These are phyloP conservation scores for Montipora capitata DNA, from an alignment of 92 coral and sea anemone genomes.

Conservation along the genomic window DNA sequence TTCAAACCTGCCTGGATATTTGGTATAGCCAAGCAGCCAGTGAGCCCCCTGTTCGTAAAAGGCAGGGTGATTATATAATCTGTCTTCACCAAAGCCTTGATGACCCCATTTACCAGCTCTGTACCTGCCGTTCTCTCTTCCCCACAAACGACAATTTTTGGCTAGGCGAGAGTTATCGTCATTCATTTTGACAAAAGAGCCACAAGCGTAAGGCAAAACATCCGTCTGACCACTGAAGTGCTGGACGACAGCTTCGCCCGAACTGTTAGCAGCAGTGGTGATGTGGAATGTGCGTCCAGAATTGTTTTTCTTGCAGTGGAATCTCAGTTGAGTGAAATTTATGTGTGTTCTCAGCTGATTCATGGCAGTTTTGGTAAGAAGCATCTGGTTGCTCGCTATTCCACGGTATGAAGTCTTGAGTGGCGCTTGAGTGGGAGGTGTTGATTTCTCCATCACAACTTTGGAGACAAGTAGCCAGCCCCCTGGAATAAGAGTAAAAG, in stretches of 20 bases:
- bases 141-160: conserved; percentile 34
- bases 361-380: conserved; percentile 29
- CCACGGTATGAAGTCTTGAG: conserved; percentile 14
- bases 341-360: background rate
- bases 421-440: background rate
- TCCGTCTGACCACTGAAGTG: conserved; percentile 33
- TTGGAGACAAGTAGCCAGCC: conserved; percentile 55
- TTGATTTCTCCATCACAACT: conserved; percentile 11
- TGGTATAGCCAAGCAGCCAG: background rate
- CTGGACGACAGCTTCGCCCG: conserved; percentile 35
- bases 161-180: conserved; percentile 27
- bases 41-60: conserved; percentile 17
- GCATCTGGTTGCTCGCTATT: conserved; percentile 4
- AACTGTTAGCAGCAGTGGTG: conserved; percentile 15
- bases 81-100: background rate
- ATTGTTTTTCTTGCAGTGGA: conserved; percentile 44
- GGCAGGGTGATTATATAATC: conserved; percentile 39
- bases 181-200: conserved; percentile 7
- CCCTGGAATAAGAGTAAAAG: conserved; percentile 21
- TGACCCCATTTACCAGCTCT: conserved; percentile 17
- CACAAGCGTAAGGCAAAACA: conserved; percentile 12
- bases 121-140: background rate
- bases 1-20: conserved; percentile 4
- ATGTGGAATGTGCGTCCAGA: conserved; percentile 32
- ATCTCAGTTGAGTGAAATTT: conserved; percentile 44